Conservation (phyloP, 2,113 vertebrate genomes). For the Psammodynastes pulverulentus region DNA sequence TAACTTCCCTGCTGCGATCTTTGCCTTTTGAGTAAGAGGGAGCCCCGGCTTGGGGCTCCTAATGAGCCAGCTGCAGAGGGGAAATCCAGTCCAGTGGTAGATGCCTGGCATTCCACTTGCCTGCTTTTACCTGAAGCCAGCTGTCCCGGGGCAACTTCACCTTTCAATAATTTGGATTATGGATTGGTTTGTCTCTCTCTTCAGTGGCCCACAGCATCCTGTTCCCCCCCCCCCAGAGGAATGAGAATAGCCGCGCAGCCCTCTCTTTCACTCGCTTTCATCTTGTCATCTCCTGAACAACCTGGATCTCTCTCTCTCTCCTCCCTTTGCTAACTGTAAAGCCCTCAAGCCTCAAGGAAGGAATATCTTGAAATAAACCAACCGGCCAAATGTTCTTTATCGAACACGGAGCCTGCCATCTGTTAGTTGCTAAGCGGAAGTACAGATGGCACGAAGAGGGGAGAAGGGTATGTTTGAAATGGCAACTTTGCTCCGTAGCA, state of each 20-base stretch:
- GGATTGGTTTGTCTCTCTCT: conserved; percentile 84
- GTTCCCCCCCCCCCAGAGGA: conserved; percentile 23
- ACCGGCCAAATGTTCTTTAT: conserved; percentile 31
- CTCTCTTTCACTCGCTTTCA: conserved; percentile 28
- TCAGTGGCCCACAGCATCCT: conserved; percentile 28
- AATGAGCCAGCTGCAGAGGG: conserved; percentile 96
- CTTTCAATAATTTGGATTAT: conserved; percentile 96
- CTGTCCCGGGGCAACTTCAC: conserved; percentile 81
- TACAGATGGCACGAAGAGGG: conserved; percentile 62
- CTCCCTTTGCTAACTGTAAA: conserved; percentile 23
- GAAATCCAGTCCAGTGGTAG: conserved; percentile 75
- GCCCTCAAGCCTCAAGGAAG: conserved; percentile 38
- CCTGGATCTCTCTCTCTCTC: conserved; percentile 48
- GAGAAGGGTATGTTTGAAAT: conserved; percentile 57
- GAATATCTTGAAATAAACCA: conserved; percentile 30
- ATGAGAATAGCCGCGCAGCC: not conserved
- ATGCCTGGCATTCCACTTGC: conserved; percentile 85
- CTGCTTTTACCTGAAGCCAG: conserved; percentile 89
- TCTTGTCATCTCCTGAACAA: conserved; percentile 34
- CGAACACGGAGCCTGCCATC: conserved; percentile 45
- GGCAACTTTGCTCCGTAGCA: conserved; percentile 45
- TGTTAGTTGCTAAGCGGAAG: conserved; percentile 66
- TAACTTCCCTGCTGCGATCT: conserved; percentile 98
- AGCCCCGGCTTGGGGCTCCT: conserved; percentile 85
- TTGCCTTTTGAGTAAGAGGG: conserved; percentile 97